Conservation (phyloP, 2,113 vertebrate species). For the Boulengerochromis microlepis region DNA sequence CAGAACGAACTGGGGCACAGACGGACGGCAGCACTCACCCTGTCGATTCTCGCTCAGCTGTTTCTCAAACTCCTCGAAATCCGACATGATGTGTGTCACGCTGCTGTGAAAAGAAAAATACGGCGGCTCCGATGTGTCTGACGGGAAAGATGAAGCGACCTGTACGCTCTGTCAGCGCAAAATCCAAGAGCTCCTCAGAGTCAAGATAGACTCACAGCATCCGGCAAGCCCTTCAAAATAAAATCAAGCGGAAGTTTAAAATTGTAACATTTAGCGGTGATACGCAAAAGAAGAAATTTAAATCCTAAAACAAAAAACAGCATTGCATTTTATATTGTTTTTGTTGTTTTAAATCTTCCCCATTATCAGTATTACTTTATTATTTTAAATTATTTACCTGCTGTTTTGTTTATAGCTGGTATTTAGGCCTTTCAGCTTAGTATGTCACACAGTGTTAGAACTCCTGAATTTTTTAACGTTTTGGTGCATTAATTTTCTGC, state of each 20-base stretch:
- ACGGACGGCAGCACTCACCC: constrained; percentile 38
- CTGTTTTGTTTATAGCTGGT: neutral
- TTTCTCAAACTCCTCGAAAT: constrained; percentile 77
- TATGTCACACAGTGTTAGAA: neutral
- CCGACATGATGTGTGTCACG: constrained; percentile 46
- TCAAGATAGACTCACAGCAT: neutral
- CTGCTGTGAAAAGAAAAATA: neutral
- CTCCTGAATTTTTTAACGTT: neutral
- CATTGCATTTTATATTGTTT: neutral
- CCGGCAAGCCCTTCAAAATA: constrained; percentile 15
- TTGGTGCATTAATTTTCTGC: neutral
- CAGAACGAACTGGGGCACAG: neutral
- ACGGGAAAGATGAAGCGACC: neutral
- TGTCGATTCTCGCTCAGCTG: constrained; percentile 73
- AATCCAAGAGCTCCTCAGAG: neutral
- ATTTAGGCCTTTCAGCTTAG: neutral
- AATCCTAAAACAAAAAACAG: neutral
- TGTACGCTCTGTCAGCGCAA: neutral
- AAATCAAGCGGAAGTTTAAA: neutral
- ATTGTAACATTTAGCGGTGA: neutral
- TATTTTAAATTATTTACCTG: neutral
- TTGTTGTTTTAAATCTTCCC: neutral
- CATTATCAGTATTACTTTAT: neutral
- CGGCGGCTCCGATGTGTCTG: neutral
- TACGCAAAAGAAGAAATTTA: neutral